Base-by-base conservation (phyloP, 2,888 invertebrate genomes). In the Lycia hirtaria region DNA sequence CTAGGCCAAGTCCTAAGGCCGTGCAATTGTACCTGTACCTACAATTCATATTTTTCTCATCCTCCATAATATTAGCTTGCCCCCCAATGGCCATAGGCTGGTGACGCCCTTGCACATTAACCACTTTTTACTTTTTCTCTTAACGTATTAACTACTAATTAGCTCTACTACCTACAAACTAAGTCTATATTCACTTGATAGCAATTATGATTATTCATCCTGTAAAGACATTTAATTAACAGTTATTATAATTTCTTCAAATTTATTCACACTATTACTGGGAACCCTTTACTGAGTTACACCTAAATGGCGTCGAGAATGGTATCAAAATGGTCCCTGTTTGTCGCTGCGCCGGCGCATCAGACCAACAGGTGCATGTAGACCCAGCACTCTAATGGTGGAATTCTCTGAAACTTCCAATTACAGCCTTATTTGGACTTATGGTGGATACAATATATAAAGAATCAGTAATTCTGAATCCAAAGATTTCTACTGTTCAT, bases 381-480 rank as follows among this genome's bases (percentile, higher is more conserved):
- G 33, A 50, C 44, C 35, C 38, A n/a, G 41, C 32, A 7, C 57
- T 47, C 17, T 51, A 52, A 47, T 52, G 48, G 52, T 38, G 30
- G 47, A 22, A 74, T 80, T 79, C 76, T 69, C 75, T 70, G 71
- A 83, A 73, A 83, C 79, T 80, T 76, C 85, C 87, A 88, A 87
- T 87, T 87, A 86, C 85, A 60, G 62, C 87, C 88, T 76, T 88
- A 87, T 88, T 79, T 71, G 87, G 82, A 61, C 61, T 61, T 17
- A 26, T 26, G 26, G 26, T 15, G 41, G 24, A 26, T 5, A 22
- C 1, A 4, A 38, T 38, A 5, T 12, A 7, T 12, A 38, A 2
- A 22, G 22, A 38, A 12, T 5, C 35, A 12, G 4, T 15, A n/a
- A 0, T 0, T 2, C n/a, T 19, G 10, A n/a, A n/a, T n/a, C n/a